A percentile compares a stretch with the other conserved stretches of the same genome.
Conservation (phyloP, 2,113 vertebrate genomes). For the Chloroceryle aenea region DNA sequence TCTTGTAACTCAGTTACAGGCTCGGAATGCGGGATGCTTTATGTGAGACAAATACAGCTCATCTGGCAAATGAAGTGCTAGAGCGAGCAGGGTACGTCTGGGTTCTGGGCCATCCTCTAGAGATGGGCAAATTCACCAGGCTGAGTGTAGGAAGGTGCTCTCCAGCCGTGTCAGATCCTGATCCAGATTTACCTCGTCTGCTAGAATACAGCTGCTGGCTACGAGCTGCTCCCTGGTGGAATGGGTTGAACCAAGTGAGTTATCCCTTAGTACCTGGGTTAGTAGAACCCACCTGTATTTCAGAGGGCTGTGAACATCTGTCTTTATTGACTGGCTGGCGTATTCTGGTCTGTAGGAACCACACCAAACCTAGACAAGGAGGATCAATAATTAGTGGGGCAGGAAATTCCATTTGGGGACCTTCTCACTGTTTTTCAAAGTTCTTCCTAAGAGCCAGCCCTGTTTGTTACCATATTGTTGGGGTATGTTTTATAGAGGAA, state of each 20-base stretch:
- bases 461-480: background rate
- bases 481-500: background rate
- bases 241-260: background rate
- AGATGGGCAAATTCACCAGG: background rate
- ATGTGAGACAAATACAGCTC: background rate
- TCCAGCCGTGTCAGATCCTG: background rate
- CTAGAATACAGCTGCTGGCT: background rate
- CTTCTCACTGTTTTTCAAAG: background rate
- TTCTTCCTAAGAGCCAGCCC: background rate
- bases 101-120: background rate
- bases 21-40: background rate
- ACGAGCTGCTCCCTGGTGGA: too few relatives aligned
- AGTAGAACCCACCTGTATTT: constrained; percentile 87
- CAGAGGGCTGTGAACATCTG: constrained; percentile 93
- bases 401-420: background rate
- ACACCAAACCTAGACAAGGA: constrained; percentile 85
- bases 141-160: fast-evolving
- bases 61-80: background rate
- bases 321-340: constrained; percentile 94
- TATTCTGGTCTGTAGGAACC: constrained; percentile 95
- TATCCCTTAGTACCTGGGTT: background rate
- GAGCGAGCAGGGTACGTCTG: background rate
- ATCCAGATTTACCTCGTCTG: too few relatives aligned
- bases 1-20: background rate
- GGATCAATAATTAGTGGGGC: background rate